Evolutionary conservation across 2,888 invertebrate species (phyloP).

Genomic region (Emmelina monodactyla): DNA sequence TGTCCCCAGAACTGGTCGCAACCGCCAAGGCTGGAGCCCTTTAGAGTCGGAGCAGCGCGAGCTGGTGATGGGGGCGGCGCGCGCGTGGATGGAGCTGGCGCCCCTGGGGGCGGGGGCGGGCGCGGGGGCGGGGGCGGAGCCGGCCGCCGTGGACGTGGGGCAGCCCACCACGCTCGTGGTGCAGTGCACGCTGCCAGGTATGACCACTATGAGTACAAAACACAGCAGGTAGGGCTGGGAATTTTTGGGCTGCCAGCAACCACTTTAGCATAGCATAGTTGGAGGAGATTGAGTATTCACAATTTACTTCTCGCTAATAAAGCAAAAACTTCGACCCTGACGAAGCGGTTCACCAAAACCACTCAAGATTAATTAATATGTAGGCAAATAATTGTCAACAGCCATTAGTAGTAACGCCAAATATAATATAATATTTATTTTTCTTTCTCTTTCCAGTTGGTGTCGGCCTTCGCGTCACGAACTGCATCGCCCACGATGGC

Average conservation of each 20-base stretch:
- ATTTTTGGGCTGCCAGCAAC: too few species aligned
- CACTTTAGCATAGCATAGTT: too few species aligned
- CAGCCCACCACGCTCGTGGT: conserved; percentile 73
- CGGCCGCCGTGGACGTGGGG: conserved; percentile 72
- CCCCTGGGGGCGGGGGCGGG: conserved; percentile 41
- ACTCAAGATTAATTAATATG: too few species aligned
- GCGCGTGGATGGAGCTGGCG: conserved; percentile 78
- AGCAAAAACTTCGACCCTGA: too few species aligned
- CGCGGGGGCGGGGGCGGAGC: conserved; percentile 38
- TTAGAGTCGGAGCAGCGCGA: conserved; percentile 50
- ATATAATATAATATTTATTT: too few species aligned
- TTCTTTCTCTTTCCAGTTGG: conserved; percentile 71
- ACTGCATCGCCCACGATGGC: conserved; percentile 82
- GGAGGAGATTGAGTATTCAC: too few species aligned
- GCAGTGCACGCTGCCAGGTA: conserved; percentile 71
- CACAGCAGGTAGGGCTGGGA: too few species aligned
- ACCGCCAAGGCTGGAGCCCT: conserved; percentile 56
- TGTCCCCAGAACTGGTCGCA: conserved; percentile 65
- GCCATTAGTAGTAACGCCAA: too few species aligned
- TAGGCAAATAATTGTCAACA: too few species aligned
- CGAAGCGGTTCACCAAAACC: too few species aligned
- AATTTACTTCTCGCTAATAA: too few species aligned
- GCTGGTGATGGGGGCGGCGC: conserved; percentile 60
- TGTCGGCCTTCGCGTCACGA: conserved; percentile 76
- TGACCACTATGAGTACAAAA: background rate